Percentiles rank a stretch among this genome's conserved stretches.
Conservation (phyloP, 2,888 invertebrate genomes). For the Euproctis similis region DNA sequence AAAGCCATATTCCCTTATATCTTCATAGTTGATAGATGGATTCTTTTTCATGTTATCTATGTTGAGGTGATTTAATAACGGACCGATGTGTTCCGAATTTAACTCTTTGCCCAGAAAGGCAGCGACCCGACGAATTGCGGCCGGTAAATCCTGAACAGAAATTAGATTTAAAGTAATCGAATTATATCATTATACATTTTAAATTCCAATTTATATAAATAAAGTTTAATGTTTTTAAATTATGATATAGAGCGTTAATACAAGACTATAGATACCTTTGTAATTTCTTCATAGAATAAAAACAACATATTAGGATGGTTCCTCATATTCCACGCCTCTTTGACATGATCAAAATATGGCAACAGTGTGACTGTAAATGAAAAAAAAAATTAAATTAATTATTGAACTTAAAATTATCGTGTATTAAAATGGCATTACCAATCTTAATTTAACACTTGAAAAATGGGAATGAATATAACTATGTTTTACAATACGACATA, state of each 20-base stretch:
- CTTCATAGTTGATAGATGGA: conserved; percentile 83
- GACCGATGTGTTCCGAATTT: conserved; percentile 72
- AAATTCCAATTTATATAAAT: too few relatives aligned
- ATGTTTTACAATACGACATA: too few relatives aligned
- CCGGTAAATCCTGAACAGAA: conserved; percentile 74
- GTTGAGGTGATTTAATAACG: conserved; percentile 82
- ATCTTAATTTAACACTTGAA: too few relatives aligned
- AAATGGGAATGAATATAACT: too few relatives aligned
- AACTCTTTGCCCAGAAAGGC: conserved; percentile 78
- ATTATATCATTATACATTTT: too few relatives aligned
- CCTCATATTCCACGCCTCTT: conserved; percentile 83
- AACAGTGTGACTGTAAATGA: conserved; percentile 72
- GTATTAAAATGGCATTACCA: too few relatives aligned
- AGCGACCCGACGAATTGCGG: conserved; percentile 74
- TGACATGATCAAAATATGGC: conserved; percentile 86
- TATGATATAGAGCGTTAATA: too few relatives aligned
- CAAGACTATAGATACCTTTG: conserved; percentile 73
- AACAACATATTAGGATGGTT: conserved; percentile 82
- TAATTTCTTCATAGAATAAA: conserved; percentile 87
- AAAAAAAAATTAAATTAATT: too few relatives aligned
- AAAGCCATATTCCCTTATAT: conserved; percentile 78
- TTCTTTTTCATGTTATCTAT: conserved; percentile 90
- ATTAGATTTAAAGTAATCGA: too few relatives aligned
- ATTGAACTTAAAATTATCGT: too few relatives aligned
- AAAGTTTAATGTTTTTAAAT: too few relatives aligned